A percentile compares a stretch with the other conserved stretches of the same genome.
Evolutionary conservation across 2,113 vertebrate species (phyloP).

Genomic region (Lepus americanus): DNA sequence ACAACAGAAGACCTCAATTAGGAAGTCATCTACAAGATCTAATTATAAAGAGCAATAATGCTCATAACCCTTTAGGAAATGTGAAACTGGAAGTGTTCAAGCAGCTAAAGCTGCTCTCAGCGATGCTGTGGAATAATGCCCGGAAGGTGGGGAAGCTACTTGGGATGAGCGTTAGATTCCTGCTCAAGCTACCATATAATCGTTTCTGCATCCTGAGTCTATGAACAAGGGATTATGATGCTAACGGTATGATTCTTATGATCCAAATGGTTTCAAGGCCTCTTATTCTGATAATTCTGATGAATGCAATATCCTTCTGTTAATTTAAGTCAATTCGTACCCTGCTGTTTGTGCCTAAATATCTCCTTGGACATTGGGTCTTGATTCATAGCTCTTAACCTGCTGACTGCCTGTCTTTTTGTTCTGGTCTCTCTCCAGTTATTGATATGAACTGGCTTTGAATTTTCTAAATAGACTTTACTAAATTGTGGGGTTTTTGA

Average conservation of each 20-base stretch:
- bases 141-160: background rate
- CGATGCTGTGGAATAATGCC: background rate
- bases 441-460: background rate
- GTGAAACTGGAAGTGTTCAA: background rate
- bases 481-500: background rate
- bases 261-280: background rate
- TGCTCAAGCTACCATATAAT: background rate
- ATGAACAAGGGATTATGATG: background rate
- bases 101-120: background rate
- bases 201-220: background rate
- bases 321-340: background rate
- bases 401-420: background rate
- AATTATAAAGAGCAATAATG: background rate
- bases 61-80: constrained; percentile 5
- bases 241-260: background rate
- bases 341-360: background rate
- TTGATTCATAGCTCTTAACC: background rate
- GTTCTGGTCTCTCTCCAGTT: background rate
- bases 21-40: background rate
- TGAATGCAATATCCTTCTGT: background rate
- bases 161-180: background rate
- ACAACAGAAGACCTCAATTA: background rate
- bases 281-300: background rate
- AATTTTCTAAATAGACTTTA: background rate
- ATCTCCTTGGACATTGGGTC: background rate